Percentiles rank a stretch among this genome's conserved stretches.
Evolutionary conservation across 2,797 vertebrate species (phyloP).

Genomic region (Phaenicophaeus curvirostris): DNA sequence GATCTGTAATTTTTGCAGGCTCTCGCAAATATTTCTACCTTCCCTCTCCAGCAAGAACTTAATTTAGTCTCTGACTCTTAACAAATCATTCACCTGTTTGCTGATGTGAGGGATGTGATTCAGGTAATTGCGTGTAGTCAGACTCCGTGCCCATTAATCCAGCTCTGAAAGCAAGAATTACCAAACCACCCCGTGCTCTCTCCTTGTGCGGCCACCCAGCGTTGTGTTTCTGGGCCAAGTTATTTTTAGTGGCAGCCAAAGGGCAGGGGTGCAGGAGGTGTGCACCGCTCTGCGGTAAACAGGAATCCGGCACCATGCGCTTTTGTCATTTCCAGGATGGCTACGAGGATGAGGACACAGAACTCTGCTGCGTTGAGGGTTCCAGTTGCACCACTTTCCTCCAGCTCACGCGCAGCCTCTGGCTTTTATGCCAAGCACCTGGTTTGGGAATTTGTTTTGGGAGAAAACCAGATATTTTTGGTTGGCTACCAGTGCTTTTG

Average conservation of each 20-base stretch:
- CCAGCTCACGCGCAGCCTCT: neutral
- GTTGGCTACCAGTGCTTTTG: neutral
- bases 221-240: neutral
- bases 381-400: constrained; percentile 42
- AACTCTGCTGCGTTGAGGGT: accelerated
- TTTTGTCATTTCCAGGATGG: neutral
- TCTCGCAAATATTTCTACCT: neutral
- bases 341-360: neutral
- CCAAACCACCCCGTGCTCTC: neutral
- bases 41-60: neutral
- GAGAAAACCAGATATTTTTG: neutral
- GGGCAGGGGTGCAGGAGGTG: neutral
- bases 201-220: neutral
- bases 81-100: neutral
- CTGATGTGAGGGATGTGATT: neutral
- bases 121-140: neutral
- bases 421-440: neutral
- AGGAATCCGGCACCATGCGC: neutral
- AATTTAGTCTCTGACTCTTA: neutral
- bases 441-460: neutral
- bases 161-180: neutral
- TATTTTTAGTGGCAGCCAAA: constrained; percentile 12
- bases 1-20: neutral
- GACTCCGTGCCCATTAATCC: neutral
- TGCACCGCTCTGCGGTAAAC: neutral